Conservation (phyloP, 2,888 invertebrate genomes). For the Rhaphigaster nebulosa region DNA sequence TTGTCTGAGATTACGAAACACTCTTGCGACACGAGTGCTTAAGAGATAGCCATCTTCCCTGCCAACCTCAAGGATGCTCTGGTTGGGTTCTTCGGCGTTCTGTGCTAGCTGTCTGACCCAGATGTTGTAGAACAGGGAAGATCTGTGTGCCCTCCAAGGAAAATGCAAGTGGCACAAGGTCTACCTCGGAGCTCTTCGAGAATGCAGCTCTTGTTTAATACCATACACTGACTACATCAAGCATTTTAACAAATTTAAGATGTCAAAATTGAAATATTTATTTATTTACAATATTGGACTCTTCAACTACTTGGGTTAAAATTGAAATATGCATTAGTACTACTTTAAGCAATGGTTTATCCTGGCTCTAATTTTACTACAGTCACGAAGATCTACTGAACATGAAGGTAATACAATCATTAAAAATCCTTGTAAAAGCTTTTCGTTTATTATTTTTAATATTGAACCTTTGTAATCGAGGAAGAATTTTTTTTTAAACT, state of each 20-base stretch:
- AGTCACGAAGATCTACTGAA: too few relatives aligned
- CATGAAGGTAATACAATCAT: too few relatives aligned
- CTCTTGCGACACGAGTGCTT: neutral
- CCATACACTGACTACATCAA: neutral
- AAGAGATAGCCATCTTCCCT: conserved; percentile 39
- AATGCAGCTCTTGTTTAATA: neutral
- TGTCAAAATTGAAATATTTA: neutral
- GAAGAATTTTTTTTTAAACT: too few relatives aligned
- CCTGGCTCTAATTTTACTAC: too few relatives aligned
- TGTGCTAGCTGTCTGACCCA: neutral
- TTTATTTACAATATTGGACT: too few relatives aligned
- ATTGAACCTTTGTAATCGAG: too few relatives aligned
- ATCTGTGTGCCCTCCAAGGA: conserved; percentile 22
- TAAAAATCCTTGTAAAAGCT: too few relatives aligned
- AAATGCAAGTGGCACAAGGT: neutral
- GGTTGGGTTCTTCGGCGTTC: neutral
- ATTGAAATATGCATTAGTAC: too few relatives aligned
- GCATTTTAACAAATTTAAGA: neutral
- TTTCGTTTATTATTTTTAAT: too few relatives aligned
- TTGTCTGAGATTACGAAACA: conserved; percentile 5
- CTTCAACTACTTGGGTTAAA: too few relatives aligned
- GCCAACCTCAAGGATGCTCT: conserved; percentile 48
- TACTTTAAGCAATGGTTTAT: too few relatives aligned
- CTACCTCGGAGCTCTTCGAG: neutral
- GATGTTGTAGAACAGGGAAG: conserved; percentile 15